These are phyloP conservation scores for Nezara viridula DNA, from an alignment of 2,888 invertebrate genomes.

Conservation along the genomic window DNA sequence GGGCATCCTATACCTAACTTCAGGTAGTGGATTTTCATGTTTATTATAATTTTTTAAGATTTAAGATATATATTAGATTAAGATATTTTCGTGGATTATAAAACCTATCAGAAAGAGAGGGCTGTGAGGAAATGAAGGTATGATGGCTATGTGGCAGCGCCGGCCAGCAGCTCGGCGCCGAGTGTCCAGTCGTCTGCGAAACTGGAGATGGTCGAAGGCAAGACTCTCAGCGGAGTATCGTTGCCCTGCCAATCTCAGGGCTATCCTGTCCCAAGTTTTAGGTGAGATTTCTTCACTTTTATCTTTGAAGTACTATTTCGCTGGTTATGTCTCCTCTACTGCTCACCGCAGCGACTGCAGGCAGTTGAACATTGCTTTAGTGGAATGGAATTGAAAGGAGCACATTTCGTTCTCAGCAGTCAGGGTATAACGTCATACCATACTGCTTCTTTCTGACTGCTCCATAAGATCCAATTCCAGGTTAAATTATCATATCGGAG, in stretches of 20 bases:
- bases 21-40: conserved; percentile 60
- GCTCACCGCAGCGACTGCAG: too few relatives aligned
- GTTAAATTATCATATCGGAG: too few relatives aligned
- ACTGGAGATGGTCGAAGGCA: conserved; percentile 74
- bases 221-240: conserved; percentile 68
- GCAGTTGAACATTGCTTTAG: too few relatives aligned
- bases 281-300: conserved; percentile 69
- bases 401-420: too few relatives aligned
- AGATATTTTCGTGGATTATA: conserved; percentile 55
- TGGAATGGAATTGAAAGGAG: too few relatives aligned
- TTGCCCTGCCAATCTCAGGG: conserved; percentile 79
- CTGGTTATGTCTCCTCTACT: too few relatives aligned
- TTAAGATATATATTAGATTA: conserved; percentile 49
- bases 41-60: conserved; percentile 1
- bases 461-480: too few relatives aligned
- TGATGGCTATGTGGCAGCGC: conserved; percentile 73
- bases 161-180: conserved; percentile 73
- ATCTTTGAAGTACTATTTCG: too few relatives aligned
- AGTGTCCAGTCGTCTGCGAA: conserved; percentile 75
- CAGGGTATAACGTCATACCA: too few relatives aligned
- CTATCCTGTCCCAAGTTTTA: conserved; percentile 74
- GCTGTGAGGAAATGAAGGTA: conserved; percentile 47
- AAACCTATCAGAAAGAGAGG: conserved; percentile 49
- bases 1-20: conserved; percentile 71
- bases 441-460: too few relatives aligned